Conservation (phyloP, 2,113 vertebrate genomes). For the Erpornis zantholeuca region DNA sequence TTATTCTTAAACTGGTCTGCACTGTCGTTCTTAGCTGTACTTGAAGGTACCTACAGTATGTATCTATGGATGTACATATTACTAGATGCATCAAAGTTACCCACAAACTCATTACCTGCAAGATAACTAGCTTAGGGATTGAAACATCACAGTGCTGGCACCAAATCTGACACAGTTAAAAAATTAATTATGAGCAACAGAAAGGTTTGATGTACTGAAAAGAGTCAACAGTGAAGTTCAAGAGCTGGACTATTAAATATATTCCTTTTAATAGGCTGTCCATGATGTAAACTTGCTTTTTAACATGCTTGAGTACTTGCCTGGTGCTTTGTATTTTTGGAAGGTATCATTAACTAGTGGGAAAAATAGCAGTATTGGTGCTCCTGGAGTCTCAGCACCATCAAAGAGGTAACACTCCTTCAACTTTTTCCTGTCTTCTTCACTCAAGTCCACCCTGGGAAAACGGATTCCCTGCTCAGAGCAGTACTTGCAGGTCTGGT, state of each 20-base stretch:
- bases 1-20: neutral
- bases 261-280: neutral
- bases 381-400: slow-evolving; percentile 44
- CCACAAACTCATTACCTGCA: neutral
- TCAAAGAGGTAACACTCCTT: slow-evolving; percentile 79
- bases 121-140: neutral
- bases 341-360: slow-evolving; percentile 79
- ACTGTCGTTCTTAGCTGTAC: neutral
- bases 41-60: neutral
- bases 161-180: neutral
- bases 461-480: slow-evolving; percentile 74
- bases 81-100: neutral
- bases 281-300: neutral
- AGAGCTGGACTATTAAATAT: neutral
- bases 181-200: neutral
- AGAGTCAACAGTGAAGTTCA: neutral
- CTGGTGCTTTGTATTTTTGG: slow-evolving; percentile 72
- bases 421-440: slow-evolving; percentile 59
- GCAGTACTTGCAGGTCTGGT: slow-evolving; percentile 74
- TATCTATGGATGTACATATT: neutral
- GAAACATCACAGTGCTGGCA: neutral
- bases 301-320: slow-evolving; percentile 19
- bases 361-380: slow-evolving; percentile 77
- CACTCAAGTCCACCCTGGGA: slow-evolving; percentile 63
- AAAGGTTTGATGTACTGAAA: neutral